Base-by-base conservation (phyloP, 1,140 invertebrate genomes). In the Leptinotarsa defecta region DNA sequence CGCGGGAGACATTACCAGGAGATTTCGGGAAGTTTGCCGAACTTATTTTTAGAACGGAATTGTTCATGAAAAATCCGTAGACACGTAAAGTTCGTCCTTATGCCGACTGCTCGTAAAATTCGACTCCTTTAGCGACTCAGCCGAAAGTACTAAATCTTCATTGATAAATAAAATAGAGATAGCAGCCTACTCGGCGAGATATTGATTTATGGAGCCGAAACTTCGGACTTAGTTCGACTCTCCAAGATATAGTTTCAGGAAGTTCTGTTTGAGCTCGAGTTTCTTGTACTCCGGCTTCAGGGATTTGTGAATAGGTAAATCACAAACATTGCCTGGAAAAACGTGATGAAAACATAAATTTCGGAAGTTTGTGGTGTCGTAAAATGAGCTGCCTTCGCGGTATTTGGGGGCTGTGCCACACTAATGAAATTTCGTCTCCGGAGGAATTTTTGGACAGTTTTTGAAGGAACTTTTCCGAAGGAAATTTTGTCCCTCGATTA, bases 311-410 rank as follows among this genome's bases (percentile, higher is more conserved):
- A 57, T 57, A 57, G 52, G 52, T 57, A 57, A 57, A 57, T 57
- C 52, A 57, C 6, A 19, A 57, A 57, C 52, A 57, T 57, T 4
- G 15, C 4, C 52, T 57, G 52, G 15, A 57, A 57, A 57, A 57
- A 57, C 52, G 52, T 57, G 52, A 57, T 57, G 52, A 57, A 57
- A 57, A 57, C 52, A 57, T 57, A 57, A 57, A n/a, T 57, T 57
- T 13, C 6, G 17, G 13, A 57, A 19, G 15, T 57, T 19, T 15
- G 52, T n/a, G n/a, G 52, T 57, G 52, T 57, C 52, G 52, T 57
- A 57, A 57, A 57, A 57, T 4, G 52, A 57, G 52, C 52, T 57
- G 52, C 52, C 13, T 3, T 0, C 17, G 6, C 15, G 52, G n/a
- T 17, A 57, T 43, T 57, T 57, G 52, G 13, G 6, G 17, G 15